Base-by-base conservation (phyloP, 2,888 invertebrate species). In the Xylota sylvarum region DNA sequence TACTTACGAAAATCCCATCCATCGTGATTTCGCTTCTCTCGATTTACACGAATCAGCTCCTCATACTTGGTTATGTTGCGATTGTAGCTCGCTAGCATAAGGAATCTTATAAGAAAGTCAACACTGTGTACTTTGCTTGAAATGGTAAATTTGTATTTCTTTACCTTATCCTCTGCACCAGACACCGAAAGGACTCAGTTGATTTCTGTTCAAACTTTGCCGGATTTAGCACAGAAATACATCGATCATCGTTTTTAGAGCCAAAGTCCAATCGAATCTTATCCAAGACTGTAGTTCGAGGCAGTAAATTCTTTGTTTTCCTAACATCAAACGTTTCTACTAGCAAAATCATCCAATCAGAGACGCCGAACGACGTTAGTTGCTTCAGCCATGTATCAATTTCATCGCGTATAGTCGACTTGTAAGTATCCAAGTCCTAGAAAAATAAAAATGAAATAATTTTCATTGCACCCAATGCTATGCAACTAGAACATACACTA, bases 1-100 rank as follows among this genome's bases (percentile, higher is more conserved):
- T 98, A 99, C 92, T 96, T 96, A 92, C 97, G 97, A 93, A 98
- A 99, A 92, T 97, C 97, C 99, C 99, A 99, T 32, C 96, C 97
- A 0, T 95, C 94, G 90, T 98, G 97, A 92, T 97, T 98, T 73
- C 99, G 94, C 90, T 96, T 96, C 91, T 99, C 98, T 80, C 98
- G 94, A 90, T 97, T 96, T 79, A 96, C 96, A 88, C 98, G 94
- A 93, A 98, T 97, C 88, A 97, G 94, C 90, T 98, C 98, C 92
- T 98, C 98, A 92, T 98, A 97, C 90, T 96, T 96, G 58, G 96
- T 94, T 35, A 98, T 94, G 30, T 97, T 96, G 89, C 96, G 96
- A 90, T 97, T 97, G 91, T 97, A 98, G 2, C 98, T 97, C 52
- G 96, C 95, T 17, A 99, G 94, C 89, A 98, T 94, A 88, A 98